Evolutionary conservation across 2,113 vertebrate genomes (phyloP), one percentile per base, ranked within the genome.

Genomic region (Rynchops niger): DNA sequence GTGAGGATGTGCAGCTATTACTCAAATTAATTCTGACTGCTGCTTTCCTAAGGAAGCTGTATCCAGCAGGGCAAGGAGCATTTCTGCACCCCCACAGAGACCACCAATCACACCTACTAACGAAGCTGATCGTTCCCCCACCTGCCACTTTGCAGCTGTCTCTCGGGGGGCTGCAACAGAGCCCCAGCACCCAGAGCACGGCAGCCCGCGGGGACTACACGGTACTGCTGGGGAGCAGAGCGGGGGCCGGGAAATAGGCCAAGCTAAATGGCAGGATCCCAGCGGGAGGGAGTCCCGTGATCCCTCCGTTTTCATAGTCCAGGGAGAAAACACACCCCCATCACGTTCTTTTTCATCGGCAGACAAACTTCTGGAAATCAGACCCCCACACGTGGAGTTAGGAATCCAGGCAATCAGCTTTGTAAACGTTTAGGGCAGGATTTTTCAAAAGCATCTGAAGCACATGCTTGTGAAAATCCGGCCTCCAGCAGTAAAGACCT

Each of bases 111-210:
- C 70, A 52, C 2, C 9, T 40, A 27, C 5, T 4, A 47, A 21
- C 40, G 6, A 20, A 21, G 30, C 26, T 38, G 61, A 11, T 26
- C 16, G 0, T 20, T 74, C 53, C 66, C 49, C 49, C 70, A 47
- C 52, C 40, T 49, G 69, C 50, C n/a, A 77, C 71, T 61, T 12
- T 7, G 16, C 15, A 49, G 72, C n/a, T 25, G 13, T 71, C 53
- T 32, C 30, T 53, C 4, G 1, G 29, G 55, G 38, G 3, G n/a
- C 53, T 4, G 3, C 4, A 2, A 5, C 2, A 27, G 70, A 81
- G 88, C 52, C 29, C 1, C 30, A 6, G 52, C 38, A 20, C 3
- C 13, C 12, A 1, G 18, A 62, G 34, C 32, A 21, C 4, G 1
- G 74, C 12, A 34, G 45, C 34, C 77, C 30, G 20, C 0, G 0